phyloP scores from a whole-genome alignment of 1,140 invertebrate genomes.

The Diachasma alloeum region DNA sequence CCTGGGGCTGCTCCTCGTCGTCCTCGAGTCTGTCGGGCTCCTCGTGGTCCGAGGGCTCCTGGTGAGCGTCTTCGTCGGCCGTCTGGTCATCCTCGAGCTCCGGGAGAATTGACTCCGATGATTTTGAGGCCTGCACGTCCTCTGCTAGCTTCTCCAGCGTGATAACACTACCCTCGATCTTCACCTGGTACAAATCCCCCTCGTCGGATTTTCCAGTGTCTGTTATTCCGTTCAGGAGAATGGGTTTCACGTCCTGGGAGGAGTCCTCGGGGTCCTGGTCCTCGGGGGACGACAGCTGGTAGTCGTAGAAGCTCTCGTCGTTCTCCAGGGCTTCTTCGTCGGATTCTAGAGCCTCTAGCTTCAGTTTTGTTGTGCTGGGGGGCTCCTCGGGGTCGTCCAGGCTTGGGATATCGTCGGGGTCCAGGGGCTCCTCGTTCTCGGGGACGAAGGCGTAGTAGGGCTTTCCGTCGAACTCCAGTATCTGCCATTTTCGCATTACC shows the following conservation, averaged over 20 bases:
- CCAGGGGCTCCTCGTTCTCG: conserved; percentile 49
- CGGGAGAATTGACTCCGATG: conserved; percentile 26
- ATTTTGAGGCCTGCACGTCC: conserved; percentile 29
- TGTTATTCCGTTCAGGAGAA: conserved; percentile 35
- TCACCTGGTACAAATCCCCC: conserved; percentile 48
- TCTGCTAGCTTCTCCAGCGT: conserved; percentile 45
- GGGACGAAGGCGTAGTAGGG: conserved; percentile 62
- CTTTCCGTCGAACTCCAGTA: conserved; percentile 61
- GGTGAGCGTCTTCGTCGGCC: neutral
- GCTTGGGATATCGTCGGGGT: conserved; percentile 39
- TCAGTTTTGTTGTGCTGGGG: neutral
- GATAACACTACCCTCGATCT: conserved; percentile 46
- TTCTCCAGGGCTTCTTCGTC: conserved; percentile 18
- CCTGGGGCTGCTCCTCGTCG: conserved; percentile 8
- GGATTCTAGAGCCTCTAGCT: neutral
- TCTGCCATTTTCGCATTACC: conserved; percentile 63
- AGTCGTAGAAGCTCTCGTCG: conserved; percentile 31
- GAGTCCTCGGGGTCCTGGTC: conserved; percentile 1
- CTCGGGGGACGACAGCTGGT: neutral
- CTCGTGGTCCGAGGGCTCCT: neutral
- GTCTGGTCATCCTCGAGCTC: neutral
- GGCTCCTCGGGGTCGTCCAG: conserved; percentile 50
- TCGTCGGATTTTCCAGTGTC: neutral
- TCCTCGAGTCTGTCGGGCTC: conserved; percentile 10
- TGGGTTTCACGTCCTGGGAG: conserved; percentile 34